phyloP scores from a whole-genome alignment of 2,113 vertebrate species.

The Chloebia gouldiae region DNA sequence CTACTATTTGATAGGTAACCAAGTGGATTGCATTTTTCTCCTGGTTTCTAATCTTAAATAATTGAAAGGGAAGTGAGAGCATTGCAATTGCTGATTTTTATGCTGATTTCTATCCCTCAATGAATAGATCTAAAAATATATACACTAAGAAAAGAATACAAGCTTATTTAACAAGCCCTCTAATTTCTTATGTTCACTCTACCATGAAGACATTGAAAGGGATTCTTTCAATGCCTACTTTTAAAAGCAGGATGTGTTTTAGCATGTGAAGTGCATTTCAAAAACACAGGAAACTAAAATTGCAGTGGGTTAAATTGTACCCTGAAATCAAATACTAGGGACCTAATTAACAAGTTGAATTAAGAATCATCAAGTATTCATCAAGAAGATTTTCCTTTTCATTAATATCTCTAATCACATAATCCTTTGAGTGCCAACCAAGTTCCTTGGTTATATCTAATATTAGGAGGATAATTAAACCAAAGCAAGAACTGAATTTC shows the following conservation, averaged over 20 bases:
- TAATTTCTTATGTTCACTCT: neutral
- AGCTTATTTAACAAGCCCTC: neutral
- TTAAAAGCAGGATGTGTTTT: neutral
- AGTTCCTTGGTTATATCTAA: constrained; percentile 22
- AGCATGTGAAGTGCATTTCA: neutral
- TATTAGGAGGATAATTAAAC: constrained; percentile 38
- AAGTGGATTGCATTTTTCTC: neutral
- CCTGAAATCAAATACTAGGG: neutral
- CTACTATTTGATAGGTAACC: neutral
- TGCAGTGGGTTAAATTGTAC: neutral
- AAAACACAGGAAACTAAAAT: neutral
- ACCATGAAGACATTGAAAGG: neutral
- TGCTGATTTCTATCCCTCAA: neutral
- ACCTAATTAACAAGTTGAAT: constrained; percentile 51
- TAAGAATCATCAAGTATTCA: constrained; percentile 17
- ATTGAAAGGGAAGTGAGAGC: neutral
- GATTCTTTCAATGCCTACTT: neutral
- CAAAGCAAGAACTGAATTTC: neutral
- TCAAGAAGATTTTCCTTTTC: constrained; percentile 36
- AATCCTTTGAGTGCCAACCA: constrained; percentile 6
- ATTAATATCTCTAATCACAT: constrained; percentile 29
- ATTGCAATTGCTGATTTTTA: neutral
- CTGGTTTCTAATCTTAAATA: neutral
- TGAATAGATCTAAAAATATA: neutral
- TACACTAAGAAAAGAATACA: neutral